Evolutionary conservation across 1,140 invertebrate genomes (phyloP), one percentile per base, ranked within the genome.

Genomic region (Meloidogyne floridensis): DNA sequence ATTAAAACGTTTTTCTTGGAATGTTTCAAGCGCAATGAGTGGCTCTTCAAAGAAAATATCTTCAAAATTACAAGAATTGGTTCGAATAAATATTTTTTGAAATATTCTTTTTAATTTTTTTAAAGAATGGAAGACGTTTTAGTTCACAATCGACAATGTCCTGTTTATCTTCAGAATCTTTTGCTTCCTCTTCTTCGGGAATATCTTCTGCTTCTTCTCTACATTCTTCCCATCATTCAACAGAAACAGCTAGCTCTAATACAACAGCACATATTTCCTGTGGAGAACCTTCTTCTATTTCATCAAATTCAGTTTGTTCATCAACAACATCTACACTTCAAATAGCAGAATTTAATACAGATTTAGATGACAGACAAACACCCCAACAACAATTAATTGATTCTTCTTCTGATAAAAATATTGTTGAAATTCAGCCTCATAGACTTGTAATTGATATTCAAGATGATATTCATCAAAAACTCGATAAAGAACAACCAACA

Each of bases 1-100:
- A 81, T 59, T 90, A 0, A 88, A 88, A 70, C 74, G 87, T 70
- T 88, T 88, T 80, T 90, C 89, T 5, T 90, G 86, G 86, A 86
- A 86, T 83, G 86, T 86, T 43, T 83, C 80, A 51, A 86, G 84
- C 51, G 84, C 84, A 1, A 75, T 85, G 75, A 82, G 84, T 79
- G 87, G 87, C 0, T 83, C 81, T 11, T 80, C 81, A 54, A 80
- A 80, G 54, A 87, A 88, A 80, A 86, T 86, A 75, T 81, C 80
- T 7, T 75, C 77, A 11, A 85, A 85, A 65, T 53, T 85, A 13
- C 54, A 80, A 54, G 84, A 85, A 79, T 54, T 86, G 74, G 84
- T 84, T 47, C 32, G 13, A 85, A 51, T 32, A 20, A 18, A 15
- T 56, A 80, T 65, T 56, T 53, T 80, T 79, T 32, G 13, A 81